Evolutionary conservation across 2,797 vertebrate species (phyloP).

Genomic region (Ctenopoma multispine): DNA sequence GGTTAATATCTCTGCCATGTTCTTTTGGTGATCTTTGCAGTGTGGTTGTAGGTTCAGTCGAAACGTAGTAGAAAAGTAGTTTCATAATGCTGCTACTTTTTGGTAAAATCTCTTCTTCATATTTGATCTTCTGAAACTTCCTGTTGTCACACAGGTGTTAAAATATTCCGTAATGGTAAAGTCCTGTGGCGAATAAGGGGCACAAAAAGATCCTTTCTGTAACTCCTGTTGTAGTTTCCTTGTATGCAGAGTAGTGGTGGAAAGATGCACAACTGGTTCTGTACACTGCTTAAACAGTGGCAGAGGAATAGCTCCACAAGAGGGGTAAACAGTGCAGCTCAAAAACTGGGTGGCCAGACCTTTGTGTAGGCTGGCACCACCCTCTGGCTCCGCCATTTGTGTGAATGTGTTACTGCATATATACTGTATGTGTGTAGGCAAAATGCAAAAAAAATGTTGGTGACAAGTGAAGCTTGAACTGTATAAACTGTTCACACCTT

Average conservation of each 20-base stretch:
- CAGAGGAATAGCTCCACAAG: too few relatives aligned
- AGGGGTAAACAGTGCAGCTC: too few relatives aligned
- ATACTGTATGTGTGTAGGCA: conserved; percentile 5
- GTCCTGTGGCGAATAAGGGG: conserved; percentile 42
- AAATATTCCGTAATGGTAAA: conserved; percentile 57
- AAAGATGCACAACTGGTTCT: too few relatives aligned
- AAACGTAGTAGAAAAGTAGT: too few relatives aligned
- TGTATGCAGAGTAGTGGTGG: not conserved
- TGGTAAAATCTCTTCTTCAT: too few relatives aligned
- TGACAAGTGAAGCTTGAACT: not conserved
- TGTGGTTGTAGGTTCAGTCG: too few relatives aligned
- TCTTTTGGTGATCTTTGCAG: conserved; percentile 3
- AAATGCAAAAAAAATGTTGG: too few relatives aligned
- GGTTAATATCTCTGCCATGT: conserved; percentile 49
- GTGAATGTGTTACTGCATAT: conserved; percentile 1
- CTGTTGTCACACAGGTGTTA: conserved; percentile 47
- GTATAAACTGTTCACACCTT: conserved; percentile 14
- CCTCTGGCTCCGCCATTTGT: not conserved
- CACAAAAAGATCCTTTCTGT: conserved; percentile 24
- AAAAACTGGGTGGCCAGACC: too few relatives aligned
- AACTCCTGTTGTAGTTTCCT: conserved; percentile 17
- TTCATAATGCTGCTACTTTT: too few relatives aligned
- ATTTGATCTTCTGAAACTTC: too few relatives aligned
- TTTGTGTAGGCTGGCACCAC: too few relatives aligned
- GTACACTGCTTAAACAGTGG: too few relatives aligned